Conservation (phyloP, 1,140 invertebrate species). For the Lasaia peninsularis region DNA sequence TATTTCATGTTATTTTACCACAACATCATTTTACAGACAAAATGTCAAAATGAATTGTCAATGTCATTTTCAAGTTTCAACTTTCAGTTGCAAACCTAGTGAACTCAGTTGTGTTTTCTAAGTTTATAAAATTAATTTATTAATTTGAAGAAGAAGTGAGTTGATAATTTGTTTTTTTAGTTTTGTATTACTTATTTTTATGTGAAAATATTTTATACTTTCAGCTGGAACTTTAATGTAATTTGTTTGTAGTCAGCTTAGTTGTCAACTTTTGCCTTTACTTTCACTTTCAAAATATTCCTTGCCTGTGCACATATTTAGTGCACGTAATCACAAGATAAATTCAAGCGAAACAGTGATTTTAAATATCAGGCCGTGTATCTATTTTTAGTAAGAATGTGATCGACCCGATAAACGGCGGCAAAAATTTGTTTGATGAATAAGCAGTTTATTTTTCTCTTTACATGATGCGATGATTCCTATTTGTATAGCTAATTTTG, state of each 20-base stretch:
- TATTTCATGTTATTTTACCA: too few relatives aligned
- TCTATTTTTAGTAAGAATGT: slow-evolving; percentile 6
- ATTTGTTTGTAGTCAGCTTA: slow-evolving; percentile 12
- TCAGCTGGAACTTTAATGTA: background rate
- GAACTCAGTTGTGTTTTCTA: slow-evolving; percentile 9
- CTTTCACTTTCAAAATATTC: slow-evolving; percentile 34
- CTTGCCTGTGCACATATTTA: slow-evolving; percentile 9
- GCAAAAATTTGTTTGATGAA: slow-evolving; percentile 15
- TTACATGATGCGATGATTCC: background rate
- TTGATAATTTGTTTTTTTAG: slow-evolving; percentile 13
- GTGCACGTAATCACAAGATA: slow-evolving; percentile 11
- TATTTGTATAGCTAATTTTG: too few relatives aligned
- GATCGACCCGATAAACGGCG: background rate
- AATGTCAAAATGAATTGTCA: too few relatives aligned
- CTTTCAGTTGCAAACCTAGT: slow-evolving; percentile 4
- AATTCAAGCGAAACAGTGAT: slow-evolving; percentile 6
- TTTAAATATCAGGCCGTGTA: background rate
- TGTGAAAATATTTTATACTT: background rate
- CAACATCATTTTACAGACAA: too few relatives aligned
- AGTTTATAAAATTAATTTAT: slow-evolving; percentile 1
- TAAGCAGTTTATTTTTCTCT: slow-evolving; percentile 12
- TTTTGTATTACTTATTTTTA: slow-evolving; percentile 10
- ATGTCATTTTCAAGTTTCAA: background rate
- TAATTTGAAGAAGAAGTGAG: background rate
- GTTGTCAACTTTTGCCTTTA: slow-evolving; percentile 32